Evolutionary conservation across 2,888 invertebrate genomes (phyloP).

Genomic region (Monopis laevigella): DNA sequence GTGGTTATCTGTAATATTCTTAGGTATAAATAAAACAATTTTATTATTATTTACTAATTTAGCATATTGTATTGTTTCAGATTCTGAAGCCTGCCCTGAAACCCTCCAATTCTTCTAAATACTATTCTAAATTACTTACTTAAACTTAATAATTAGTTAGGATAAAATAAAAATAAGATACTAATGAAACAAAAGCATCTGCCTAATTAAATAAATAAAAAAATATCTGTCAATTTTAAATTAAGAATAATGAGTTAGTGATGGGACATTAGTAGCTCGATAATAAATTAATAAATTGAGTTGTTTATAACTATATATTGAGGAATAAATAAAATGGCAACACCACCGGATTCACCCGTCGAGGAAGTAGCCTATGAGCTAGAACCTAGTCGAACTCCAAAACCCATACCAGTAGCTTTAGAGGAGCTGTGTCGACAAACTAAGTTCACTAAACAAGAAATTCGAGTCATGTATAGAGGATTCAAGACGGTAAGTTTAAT

Average conservation of each 20-base stretch:
- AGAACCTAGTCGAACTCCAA: slow-evolving; percentile 81
- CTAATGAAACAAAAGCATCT: no score
- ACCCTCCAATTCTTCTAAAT: slow-evolving; percentile 26
- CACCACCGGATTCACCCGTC: slow-evolving; percentile 86
- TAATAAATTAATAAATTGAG: no score
- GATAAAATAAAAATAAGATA: slow-evolving; percentile 12
- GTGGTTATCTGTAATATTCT: no score
- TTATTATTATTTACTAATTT: no score
- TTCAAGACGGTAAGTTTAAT: slow-evolving; percentile 86
- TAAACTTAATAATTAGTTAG: neutral
- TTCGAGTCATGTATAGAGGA: slow-evolving; percentile 96
- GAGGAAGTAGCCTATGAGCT: slow-evolving; percentile 89
- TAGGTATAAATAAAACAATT: no score
- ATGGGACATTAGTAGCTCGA: neutral
- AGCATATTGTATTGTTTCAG: slow-evolving; percentile 38
- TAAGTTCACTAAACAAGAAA: slow-evolving; percentile 95
- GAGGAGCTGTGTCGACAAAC: slow-evolving; percentile 93
- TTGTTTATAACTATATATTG: no score
- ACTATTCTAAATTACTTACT: neutral
- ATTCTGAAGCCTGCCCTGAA: slow-evolving; percentile 31
- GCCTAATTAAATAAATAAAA: no score
- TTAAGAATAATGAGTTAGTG: slow-evolving; percentile 6
- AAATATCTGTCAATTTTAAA: slow-evolving; percentile 20
- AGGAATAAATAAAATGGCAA: slow-evolving; percentile 71
- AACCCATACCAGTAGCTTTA: slow-evolving; percentile 84